A percentile compares a stretch with the other conserved stretches of the same genome.
Evolutionary conservation across 2,113 vertebrate species (phyloP).

Genomic region (Sardina pilchardus): DNA sequence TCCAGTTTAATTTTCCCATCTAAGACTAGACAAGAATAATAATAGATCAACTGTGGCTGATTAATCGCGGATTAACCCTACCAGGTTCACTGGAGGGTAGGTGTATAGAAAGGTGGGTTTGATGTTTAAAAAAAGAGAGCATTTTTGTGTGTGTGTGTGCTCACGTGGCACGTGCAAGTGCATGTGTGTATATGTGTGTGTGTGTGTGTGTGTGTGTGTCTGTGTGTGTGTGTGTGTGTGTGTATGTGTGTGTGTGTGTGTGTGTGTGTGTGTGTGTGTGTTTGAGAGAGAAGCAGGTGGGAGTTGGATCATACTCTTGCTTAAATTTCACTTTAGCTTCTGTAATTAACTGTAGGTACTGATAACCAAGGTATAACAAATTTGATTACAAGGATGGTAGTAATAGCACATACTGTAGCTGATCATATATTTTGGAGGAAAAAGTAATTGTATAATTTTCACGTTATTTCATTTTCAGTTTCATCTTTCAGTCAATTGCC

Average conservation of each 20-base stretch:
- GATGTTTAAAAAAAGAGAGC: conserved; percentile 11
- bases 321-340: no score
- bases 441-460: no score
- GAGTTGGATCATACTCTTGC: no score
- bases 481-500: no score
- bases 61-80: conserved; percentile 58
- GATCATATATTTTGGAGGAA: no score
- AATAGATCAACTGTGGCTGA: conserved; percentile 50
- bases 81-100: not conserved
- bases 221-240: conserved; percentile 22
- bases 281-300: no score
- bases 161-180: not conserved
- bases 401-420: no score
- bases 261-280: conserved; percentile 23
- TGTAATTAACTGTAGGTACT: no score
- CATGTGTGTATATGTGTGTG: not conserved
- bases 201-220: not conserved
- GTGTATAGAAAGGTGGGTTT: conserved; percentile 14
- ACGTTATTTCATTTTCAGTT: no score
- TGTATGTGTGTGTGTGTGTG: not conserved
- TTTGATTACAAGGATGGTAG: no score
- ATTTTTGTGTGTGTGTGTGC: not conserved
- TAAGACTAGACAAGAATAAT: conserved; percentile 60
- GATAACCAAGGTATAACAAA: no score
- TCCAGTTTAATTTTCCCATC: conserved; percentile 68